Percentiles rank a stretch among this genome's conserved stretches.
Evolutionary conservation across 2,888 invertebrate genomes (phyloP).

Genomic region (Monoplex corrugatus): DNA sequence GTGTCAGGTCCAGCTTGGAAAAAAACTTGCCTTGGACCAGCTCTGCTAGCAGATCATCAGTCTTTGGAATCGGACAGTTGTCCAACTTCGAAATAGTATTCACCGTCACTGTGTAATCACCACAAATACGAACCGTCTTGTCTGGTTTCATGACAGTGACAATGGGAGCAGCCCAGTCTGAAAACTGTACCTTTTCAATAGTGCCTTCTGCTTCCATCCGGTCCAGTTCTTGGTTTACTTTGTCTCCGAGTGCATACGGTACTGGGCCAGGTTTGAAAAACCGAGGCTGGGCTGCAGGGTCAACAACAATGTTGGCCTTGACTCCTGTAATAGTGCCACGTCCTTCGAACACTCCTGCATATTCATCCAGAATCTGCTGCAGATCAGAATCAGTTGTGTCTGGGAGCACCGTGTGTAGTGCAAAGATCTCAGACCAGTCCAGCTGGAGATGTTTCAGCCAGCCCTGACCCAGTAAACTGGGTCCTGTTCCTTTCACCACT

Average conservation of each 20-base stretch:
- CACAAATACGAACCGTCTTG: slow-evolving; percentile 37
- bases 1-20: slow-evolving; percentile 60
- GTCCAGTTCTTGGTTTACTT: slow-evolving; percentile 49
- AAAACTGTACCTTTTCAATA: slow-evolving; percentile 52
- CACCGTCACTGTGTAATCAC: slow-evolving; percentile 46
- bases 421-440: too few species aligned
- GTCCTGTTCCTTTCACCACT: slow-evolving; percentile 48
- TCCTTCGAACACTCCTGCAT: too few species aligned
- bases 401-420: neutral
- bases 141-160: slow-evolving; percentile 56
- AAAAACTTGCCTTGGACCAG: slow-evolving; percentile 54
- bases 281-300: neutral
- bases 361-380: slow-evolving; percentile 44
- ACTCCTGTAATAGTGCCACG: too few species aligned
- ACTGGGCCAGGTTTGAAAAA: slow-evolving; percentile 52
- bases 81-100: slow-evolving; percentile 32
- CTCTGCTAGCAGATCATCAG: slow-evolving; percentile 51
- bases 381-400: neutral
- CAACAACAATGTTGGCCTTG: slow-evolving; percentile 44
- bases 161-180: slow-evolving; percentile 60
- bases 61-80: slow-evolving; percentile 46
- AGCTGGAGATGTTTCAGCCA: slow-evolving; percentile 41
- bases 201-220: slow-evolving; percentile 52
- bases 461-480: slow-evolving; percentile 48
- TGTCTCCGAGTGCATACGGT: slow-evolving; percentile 52